These are phyloP conservation scores for Chloroceryle amazona DNA, from an alignment of 2,797 vertebrate genomes.

Conservation along the genomic window DNA sequence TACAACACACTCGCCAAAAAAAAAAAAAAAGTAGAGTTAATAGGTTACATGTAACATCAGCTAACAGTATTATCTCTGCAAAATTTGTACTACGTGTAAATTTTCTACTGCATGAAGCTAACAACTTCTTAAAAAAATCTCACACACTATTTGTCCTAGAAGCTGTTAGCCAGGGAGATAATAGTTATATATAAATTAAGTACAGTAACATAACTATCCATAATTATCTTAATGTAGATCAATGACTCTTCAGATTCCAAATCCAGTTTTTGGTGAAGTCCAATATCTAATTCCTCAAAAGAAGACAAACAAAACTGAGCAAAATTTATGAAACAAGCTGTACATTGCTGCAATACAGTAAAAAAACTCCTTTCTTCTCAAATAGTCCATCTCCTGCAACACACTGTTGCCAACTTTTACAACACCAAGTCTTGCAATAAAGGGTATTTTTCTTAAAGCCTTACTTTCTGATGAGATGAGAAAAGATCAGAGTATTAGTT, in stretches of 20 bases:
- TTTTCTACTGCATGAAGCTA: constrained; percentile 7
- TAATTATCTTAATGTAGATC: background rate
- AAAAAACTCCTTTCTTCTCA: background rate
- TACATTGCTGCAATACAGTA: background rate
- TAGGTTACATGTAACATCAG: constrained; percentile 18
- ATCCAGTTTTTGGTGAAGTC: background rate
- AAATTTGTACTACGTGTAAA: background rate
- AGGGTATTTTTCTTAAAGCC: background rate
- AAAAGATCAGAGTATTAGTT: background rate
- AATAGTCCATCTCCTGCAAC: background rate
- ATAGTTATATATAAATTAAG: background rate
- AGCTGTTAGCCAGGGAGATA: background rate
- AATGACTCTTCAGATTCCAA: background rate
- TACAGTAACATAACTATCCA: background rate
- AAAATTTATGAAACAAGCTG: background rate
- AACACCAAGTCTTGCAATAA: background rate
- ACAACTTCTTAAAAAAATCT: background rate
- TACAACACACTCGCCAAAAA: background rate
- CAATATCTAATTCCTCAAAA: background rate
- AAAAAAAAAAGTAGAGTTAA: background rate
- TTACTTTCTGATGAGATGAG: background rate
- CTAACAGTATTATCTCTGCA: background rate
- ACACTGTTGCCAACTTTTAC: background rate
- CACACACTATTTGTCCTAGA: background rate
- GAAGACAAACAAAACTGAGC: background rate